Evolutionary conservation across 2,888 invertebrate genomes (phyloP).

Genomic region (Lutraria lutraria): DNA sequence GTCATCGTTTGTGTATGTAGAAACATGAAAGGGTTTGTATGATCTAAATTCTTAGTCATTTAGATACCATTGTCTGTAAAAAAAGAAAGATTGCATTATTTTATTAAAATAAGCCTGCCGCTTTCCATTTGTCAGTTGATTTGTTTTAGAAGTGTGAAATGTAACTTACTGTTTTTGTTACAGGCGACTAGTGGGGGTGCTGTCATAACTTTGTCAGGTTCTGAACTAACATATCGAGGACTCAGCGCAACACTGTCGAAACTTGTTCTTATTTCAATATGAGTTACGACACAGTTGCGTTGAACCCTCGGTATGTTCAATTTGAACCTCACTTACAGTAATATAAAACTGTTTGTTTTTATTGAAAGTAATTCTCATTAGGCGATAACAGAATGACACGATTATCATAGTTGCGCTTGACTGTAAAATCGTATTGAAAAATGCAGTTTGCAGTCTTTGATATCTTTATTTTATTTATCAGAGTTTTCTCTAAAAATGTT

Average conservation of each 20-base stretch:
- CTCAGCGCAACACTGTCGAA: no score
- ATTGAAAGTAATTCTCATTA: no score
- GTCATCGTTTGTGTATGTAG: neutral
- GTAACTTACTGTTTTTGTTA: neutral
- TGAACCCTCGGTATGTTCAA: no score
- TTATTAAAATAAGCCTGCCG: neutral
- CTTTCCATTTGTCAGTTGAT: neutral
- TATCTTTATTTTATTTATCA: no score
- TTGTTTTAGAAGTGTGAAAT: neutral
- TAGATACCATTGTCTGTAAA: neutral
- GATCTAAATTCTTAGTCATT: neutral
- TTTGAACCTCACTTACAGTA: neutral
- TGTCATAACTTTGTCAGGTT: neutral
- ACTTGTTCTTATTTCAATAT: no score
- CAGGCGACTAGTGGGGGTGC: neutral
- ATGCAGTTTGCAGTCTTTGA: no score
- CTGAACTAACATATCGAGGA: neutral
- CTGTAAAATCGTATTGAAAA: no score
- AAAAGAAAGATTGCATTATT: neutral
- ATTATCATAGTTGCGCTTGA: no score
- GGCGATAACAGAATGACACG: no score
- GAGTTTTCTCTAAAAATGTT: neutral
- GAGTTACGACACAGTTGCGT: no score
- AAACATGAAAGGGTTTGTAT: conserved; percentile 1
- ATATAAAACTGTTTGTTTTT: neutral